These are phyloP conservation scores for Sweltsa coloradensis DNA, from an alignment of 1,140 invertebrate genomes.

Conservation along the genomic window DNA sequence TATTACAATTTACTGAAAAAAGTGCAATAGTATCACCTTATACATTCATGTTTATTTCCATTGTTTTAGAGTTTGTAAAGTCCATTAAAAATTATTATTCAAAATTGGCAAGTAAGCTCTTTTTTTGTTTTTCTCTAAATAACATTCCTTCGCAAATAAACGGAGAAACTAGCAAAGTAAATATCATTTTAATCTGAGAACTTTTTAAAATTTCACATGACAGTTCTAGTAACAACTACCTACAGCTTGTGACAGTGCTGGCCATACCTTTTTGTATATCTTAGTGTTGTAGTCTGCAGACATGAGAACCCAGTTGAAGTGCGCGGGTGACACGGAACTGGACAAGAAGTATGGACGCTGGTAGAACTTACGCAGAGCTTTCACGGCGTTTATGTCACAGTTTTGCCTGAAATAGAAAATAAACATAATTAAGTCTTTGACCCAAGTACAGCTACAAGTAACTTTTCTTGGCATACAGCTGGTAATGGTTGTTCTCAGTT, in stretches of 20 bases:
- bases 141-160: no score
- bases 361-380: conserved; percentile 54
- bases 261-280: conserved; percentile 49
- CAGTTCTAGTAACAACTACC: background rate
- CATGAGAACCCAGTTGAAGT: conserved; percentile 70
- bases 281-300: conserved; percentile 61
- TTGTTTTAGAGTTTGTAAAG: no score
- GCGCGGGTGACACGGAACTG: conserved; percentile 55
- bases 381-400: conserved; percentile 63
- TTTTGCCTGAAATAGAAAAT: conserved; percentile 45
- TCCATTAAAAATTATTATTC: no score
- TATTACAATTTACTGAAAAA: conserved; percentile 7
- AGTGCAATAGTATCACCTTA: background rate
- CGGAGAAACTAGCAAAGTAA: no score
- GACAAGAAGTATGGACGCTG: conserved; percentile 63
- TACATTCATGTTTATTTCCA: no score
- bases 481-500: no score
- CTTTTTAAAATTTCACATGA: no score
- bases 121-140: no score
- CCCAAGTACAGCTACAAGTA: no score
- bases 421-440: background rate
- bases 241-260: background rate
- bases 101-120: no score
- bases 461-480: no score
- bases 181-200: no score